These are phyloP conservation scores for Grallaria varia DNA, from an alignment of 2,113 vertebrate genomes.

Conservation along the genomic window DNA sequence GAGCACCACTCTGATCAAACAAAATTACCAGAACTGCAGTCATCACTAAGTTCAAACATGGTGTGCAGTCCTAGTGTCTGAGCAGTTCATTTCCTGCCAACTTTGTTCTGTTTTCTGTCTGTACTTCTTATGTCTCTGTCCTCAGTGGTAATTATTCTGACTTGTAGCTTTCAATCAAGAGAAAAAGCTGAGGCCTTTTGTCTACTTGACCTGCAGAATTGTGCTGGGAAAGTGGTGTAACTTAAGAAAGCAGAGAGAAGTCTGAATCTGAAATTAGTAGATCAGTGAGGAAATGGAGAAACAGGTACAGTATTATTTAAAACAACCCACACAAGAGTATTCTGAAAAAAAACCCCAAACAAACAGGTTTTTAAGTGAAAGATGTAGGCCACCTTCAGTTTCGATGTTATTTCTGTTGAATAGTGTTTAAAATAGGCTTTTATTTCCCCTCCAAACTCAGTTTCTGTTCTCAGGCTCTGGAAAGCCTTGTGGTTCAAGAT, in stretches of 20 bases:
- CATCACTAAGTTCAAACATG: neutral
- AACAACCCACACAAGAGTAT: neutral
- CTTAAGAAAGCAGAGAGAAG: neutral
- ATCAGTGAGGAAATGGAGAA: neutral
- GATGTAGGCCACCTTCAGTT: neutral
- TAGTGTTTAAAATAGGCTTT: neutral
- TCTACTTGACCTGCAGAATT: neutral
- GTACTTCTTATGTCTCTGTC: neutral
- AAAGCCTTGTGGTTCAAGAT: neutral
- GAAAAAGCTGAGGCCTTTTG: neutral
- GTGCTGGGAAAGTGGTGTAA: neutral
- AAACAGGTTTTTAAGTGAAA: neutral
- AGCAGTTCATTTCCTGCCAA: neutral
- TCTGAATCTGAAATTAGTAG: neutral
- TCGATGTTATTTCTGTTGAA: neutral
- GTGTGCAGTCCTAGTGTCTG: neutral
- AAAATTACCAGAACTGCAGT: neutral
- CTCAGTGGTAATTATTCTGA: neutral
- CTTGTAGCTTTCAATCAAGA: neutral
- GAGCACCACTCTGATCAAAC: neutral
- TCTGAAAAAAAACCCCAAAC: neutral
- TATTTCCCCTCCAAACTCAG: neutral
- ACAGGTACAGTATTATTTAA: neutral
- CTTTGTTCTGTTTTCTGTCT: neutral
- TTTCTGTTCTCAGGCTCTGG: neutral